A percentile compares a stretch with the other conserved stretches of the same genome.
phyloP scores from a whole-genome alignment of 2,888 invertebrate species.

The Microplitis manilae region DNA sequence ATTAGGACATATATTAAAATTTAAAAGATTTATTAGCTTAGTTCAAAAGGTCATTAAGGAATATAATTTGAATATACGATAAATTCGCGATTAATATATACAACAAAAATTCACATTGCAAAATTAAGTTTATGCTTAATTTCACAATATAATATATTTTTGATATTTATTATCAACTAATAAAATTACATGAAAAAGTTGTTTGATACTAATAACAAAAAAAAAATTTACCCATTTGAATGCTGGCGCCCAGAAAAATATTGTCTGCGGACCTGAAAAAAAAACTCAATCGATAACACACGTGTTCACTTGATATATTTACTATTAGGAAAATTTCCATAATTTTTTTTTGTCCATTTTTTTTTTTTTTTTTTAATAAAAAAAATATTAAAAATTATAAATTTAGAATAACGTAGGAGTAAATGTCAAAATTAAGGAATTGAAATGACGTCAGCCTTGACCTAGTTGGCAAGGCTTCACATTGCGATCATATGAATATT shows the following conservation, averaged over 20 bases:
- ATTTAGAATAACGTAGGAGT: background rate
- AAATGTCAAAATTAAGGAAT: background rate
- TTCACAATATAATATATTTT: background rate
- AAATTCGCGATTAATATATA: background rate
- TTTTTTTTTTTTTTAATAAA: background rate
- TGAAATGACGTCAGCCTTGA: slow-evolving; percentile 31
- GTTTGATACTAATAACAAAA: background rate
- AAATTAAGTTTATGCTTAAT: background rate
- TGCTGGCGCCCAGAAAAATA: slow-evolving; percentile 98
- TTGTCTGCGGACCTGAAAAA: slow-evolving; percentile 92
- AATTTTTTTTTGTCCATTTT: background rate
- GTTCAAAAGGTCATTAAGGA: too few species aligned
- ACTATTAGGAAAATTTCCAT: background rate
- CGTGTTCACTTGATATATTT: background rate
- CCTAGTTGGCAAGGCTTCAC: slow-evolving; percentile 33
- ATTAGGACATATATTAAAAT: background rate
- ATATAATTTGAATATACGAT: background rate
- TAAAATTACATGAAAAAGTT: background rate
- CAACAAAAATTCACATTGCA: background rate
- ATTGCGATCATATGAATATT: background rate
- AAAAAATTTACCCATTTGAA: slow-evolving; percentile 90
- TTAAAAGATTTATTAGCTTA: too few species aligned
- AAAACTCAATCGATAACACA: background rate
- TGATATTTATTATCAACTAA: background rate
- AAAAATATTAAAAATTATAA: background rate